Percentiles rank a stretch among this genome's conserved stretches.
Evolutionary conservation across 2,797 vertebrate species (phyloP).

Genomic region (Sebastes umbrosus): DNA sequence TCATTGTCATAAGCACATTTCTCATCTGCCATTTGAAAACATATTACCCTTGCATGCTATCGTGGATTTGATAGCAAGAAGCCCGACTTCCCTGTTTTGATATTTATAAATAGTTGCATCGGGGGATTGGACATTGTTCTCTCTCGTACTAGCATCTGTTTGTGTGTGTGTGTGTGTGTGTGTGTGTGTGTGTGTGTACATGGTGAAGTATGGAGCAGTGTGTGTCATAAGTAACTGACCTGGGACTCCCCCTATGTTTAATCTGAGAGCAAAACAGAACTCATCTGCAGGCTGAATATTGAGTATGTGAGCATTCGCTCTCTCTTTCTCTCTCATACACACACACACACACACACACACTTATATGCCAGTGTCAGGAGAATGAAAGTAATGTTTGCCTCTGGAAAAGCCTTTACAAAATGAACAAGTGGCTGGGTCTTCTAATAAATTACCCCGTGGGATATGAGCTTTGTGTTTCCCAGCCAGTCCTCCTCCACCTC

Average conservation of each 20-base stretch:
- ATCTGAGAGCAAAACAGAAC: conserved; percentile 80
- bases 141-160: conserved; percentile 4
- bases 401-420: conserved; percentile 71
- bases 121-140: conserved; percentile 71
- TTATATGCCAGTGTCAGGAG: conserved; percentile 56
- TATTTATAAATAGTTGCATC: conserved; percentile 76
- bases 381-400: conserved; percentile 75
- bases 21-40: conserved; percentile 74
- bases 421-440: conserved; percentile 67
- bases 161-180: conserved; percentile 25
- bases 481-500: conserved; percentile 52
- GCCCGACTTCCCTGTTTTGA: conserved; percentile 68
- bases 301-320: conserved; percentile 57
- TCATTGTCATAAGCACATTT: conserved; percentile 76
- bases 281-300: conserved; percentile 78
- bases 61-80: conserved; percentile 68
- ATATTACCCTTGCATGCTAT: conserved; percentile 71
- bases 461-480: conserved; percentile 69
- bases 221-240: conserved; percentile 82
- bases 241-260: conserved; percentile 80
- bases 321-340: neutral
- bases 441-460: conserved; percentile 69
- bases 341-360: conserved; percentile 16
- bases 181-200: conserved; percentile 29
- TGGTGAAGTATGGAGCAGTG: conserved; percentile 70